Evolutionary conservation across 2,797 vertebrate species (phyloP), one percentile per base, ranked within the genome.

Genomic region (Vultur gryphus): DNA sequence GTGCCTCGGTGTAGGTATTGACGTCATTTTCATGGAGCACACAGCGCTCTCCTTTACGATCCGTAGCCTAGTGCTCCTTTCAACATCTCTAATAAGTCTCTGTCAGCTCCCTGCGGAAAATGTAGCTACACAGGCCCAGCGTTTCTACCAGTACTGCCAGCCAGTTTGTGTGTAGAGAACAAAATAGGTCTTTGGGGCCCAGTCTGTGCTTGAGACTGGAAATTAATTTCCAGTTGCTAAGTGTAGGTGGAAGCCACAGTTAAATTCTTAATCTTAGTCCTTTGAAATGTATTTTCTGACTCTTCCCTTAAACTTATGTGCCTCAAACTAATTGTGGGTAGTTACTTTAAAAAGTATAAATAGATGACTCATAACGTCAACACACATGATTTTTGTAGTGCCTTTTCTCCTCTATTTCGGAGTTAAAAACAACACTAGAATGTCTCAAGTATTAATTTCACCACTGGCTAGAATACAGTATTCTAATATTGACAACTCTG

Each of bases 281-380:
- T 94, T 59, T 64, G 33, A 84, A 91, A 69, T 54, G 7, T 57
- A 3, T 81, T 91, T 94, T 69, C 26, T 71, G n/a, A 25, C 13
- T 70, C 48, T 82, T 86, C 48, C 39, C 33, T 78, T 67, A 57
- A 76, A 65, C 2, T 76, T 31, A 41, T 2, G 19, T 59, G 21
- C 58, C 54, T 75, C 69, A 91, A 77, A 77, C 28, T 69, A 69
- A 41, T 49, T 2, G 1, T 58, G 20, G 20, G 46, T 72, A 51
- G 37, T 72, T 51, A 33, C 37, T 65, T 91, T 62, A 58, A 72
- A 67, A 77, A 46, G 62, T 57, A 41, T 67, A 41, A 52, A 54
- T 46, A 87, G n/a, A 13, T 95, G 80, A 92, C 73, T 96, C 70
- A 61, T 49, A 78, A 78, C 1, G 25, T 86, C 90, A 93, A 72